Base-by-base conservation (phyloP, 2,888 invertebrate species). In the Pseudeuparius sepicola region DNA sequence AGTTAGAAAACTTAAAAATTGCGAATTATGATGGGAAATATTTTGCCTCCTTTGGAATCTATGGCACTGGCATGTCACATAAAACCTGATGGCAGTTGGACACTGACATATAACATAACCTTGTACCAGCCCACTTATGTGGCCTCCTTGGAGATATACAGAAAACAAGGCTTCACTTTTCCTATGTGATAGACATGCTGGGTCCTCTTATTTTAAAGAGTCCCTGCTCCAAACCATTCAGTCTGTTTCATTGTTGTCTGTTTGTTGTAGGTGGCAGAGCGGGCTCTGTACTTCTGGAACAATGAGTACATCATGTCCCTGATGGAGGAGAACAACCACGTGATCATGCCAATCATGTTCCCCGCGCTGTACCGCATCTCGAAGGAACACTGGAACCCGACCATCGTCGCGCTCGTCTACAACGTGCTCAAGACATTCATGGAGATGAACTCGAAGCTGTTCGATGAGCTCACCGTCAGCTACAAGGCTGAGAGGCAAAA, bases 301-400 rank as follows among this genome's bases (percentile, higher is more conserved):
- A 98, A 97, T 70, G 98, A 99, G 73, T 99, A 98, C 68, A 93
- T 98, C 59, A 85, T 97, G 83, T 93, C 93, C 46, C 71, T 98
- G 67, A 96, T 98, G 73, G 93, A 94, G 64, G 97, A 98, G 64
- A 97, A 97, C 68, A 94, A 92, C 64, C 82, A 86, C 64, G 85
- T 90, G 59, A 94, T 98, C 62, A 87, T 98, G 82, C 97, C 97
- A 52, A 96, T 98, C 54, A 97, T 98, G 94, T 98, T 98, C 71
- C 97, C 97, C 45, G 92, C 97, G 48, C 71, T 98, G 58, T 98
- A 98, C 70, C 88, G 92, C 61, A 94, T 94, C 67, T 93, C 92
- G 64, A 97, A 97, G 74, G 94, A 97, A 66, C 98, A 98, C 69
- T 98, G 98, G 98, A 98, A 98, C 71, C 97, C 96, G 69, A 98